phyloP scores from a whole-genome alignment of 1,140 invertebrate genomes.

The Ostrea edulis region DNA sequence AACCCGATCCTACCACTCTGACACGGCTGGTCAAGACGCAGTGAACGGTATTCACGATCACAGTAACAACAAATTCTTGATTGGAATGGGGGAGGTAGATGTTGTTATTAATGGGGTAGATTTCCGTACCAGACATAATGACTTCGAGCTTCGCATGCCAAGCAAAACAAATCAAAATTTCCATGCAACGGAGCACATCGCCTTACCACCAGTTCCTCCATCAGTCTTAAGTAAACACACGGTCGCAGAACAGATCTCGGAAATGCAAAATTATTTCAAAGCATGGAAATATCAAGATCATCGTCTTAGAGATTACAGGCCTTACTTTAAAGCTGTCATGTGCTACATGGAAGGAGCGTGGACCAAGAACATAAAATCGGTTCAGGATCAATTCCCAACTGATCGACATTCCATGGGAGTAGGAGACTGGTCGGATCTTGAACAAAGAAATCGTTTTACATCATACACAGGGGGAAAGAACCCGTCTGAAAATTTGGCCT shows the following conservation, averaged over 20 bases:
- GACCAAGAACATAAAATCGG: constrained; percentile 50
- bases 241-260: constrained; percentile 63
- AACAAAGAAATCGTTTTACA: constrained; percentile 66
- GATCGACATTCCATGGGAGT: constrained; percentile 67
- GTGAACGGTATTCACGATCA: constrained; percentile 38
- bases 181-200: constrained; percentile 65
- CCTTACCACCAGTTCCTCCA: constrained; percentile 67
- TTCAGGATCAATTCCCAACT: constrained; percentile 65
- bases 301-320: constrained; percentile 63
- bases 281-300: constrained; percentile 64
- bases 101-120: constrained; percentile 68
- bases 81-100: constrained; percentile 62
- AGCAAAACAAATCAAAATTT: constrained; percentile 52
- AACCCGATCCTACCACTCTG: constrained; percentile 22
- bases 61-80: background rate
- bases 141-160: constrained; percentile 66
- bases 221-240: constrained; percentile 60
- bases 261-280: constrained; percentile 70
- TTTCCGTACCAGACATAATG: constrained; percentile 69
- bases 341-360: constrained; percentile 68
- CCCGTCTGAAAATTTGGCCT: constrained; percentile 66
- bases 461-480: constrained; percentile 67
- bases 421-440: constrained; percentile 61
- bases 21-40: background rate
- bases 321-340: constrained; percentile 71